Evolutionary conservation across 2,797 vertebrate genomes (phyloP), one percentile per base, ranked within the genome.

Genomic region (Arnoldichthys spilopterus): DNA sequence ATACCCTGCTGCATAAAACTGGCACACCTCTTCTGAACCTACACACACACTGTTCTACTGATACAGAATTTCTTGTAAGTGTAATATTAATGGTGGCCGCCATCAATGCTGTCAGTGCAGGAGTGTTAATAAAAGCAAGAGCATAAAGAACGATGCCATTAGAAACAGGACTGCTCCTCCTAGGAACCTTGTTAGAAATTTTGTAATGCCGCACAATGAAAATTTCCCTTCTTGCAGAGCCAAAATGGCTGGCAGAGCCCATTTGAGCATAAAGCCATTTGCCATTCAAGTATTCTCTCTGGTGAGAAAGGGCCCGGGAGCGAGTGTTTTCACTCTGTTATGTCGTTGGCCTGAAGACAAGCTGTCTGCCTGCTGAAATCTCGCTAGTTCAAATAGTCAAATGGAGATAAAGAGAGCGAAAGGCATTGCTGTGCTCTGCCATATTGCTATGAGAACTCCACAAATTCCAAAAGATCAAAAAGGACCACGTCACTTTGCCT

Each of bases 401-500:
- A 78, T 64, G 73, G 67, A 83, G 78, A 72, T 81, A 43, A 76
- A 79, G 72, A 47, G 56, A 70, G 54, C 32, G 79, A 79, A 40
- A 69, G 61, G 43, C 51, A 72, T 61, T 70, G 24, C 77, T 43
- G 40, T 64, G 74, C 72, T 61, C 72, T 40, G 72, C 61, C 72
- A 22, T 56, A 58, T 78, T 79, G 71, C 59, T 61, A 30, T 0
- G 61, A 76, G 76, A 84, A 72, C 75, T 76, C 54, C 15, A 37
- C 69, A 74, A 86, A 90, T 86, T 87, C 81, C 79, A 80, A 74
- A 84, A 83, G 80, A 90, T 91, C 80, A 90, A 86, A 87, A 56
- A 87, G 70, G 82, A 77, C 85, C 45, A 84, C 81, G 53, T 88
- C 85, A 34, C 64, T 77, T 76, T 69, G 88, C 86, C 88, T 87